Base-by-base conservation (phyloP, 2,888 invertebrate species). In the Catotricha subobsoleta region DNA sequence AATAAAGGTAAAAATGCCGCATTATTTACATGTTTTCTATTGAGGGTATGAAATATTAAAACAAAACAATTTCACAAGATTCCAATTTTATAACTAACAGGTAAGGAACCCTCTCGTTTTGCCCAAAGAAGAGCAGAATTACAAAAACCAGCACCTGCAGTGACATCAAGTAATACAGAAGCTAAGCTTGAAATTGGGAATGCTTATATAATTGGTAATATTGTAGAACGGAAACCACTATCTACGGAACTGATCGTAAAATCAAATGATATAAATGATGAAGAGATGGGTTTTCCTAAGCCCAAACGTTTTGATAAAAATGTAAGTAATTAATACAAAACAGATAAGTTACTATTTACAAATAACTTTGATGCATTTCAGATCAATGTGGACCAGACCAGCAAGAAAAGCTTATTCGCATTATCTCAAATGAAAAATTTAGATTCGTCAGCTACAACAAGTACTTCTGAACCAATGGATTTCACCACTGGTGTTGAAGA, bases 161-260 rank as follows among this genome's bases (percentile, higher is more conserved):
- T 49, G 55, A 30, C 48, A 51, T 25, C 52, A 54, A 42, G 54
- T 55, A 46, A 45, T 60, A 41, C 54, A n/a, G n/a, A n/a, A n/a
- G n/a, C n/a, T n/a, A n/a, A n/a, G n/a, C n/a, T n/a, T n/a, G n/a
- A n/a, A n/a, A n/a, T 12, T 34, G 34, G 34, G 9, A 15, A 18
- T 19, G 16, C n/a, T n/a, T n/a, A n/a, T 27, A 52, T 67, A 45
- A 51, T 76, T 6, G 74, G 75, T 1, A 62, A 67, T 41, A 69
- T 79, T 42, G 57, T 74, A 2, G 76, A 76, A 39, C 52, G 52
- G 21, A n/a, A n/a, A n/a, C n/a, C n/a, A 16, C 9, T 13, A 10
- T 4, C 7, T 12, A 10, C 12, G 19, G 34, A 34, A 34, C 20
- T n/a, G n/a, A 7, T 34, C 21, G 34, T 20, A 2, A 9, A 13